These are phyloP conservation scores for Halocynthia aurantium DNA, from an alignment of 23 tunicate species.

Conservation along the genomic window DNA sequence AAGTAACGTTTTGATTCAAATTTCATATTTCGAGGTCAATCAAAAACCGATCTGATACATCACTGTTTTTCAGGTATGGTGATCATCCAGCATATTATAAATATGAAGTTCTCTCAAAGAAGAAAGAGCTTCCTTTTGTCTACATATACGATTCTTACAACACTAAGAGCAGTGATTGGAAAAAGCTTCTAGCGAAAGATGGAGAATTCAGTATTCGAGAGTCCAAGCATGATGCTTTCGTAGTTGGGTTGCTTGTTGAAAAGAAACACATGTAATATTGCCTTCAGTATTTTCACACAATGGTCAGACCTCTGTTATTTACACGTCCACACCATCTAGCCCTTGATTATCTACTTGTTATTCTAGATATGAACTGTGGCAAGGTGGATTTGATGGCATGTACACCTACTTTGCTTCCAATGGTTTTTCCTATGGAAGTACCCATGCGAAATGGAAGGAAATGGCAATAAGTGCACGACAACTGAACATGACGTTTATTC, in stretches of 20 bases:
- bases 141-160: conserved; percentile 90
- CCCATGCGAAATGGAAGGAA: conserved; percentile 30
- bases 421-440: conserved; percentile 61
- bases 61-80: conserved; percentile 40
- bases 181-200: conserved; percentile 8
- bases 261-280: conserved; percentile 40
- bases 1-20: conserved; percentile 16
- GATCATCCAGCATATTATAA: conserved; percentile 62
- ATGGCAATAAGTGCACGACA: conserved; percentile 11
- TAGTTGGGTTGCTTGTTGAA: conserved; percentile 73
- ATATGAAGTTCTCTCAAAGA: neutral
- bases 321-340: neutral
- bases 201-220: conserved; percentile 31
- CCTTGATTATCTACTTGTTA: neutral
- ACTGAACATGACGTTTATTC: conserved; percentile 55
- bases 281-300: neutral
- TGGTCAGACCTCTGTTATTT: neutral
- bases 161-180: conserved; percentile 49
- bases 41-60: neutral
- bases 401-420: conserved; percentile 94
- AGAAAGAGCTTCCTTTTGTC: conserved; percentile 36
- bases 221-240: conserved; percentile 52
- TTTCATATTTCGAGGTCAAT: neutral
- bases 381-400: conserved; percentile 72
- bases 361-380: neutral